Percentiles rank a stretch among this genome's conserved stretches.
These are phyloP conservation scores for Bellardia bayeri DNA, from an alignment of 2,888 invertebrate genomes.

Conservation along the genomic window DNA sequence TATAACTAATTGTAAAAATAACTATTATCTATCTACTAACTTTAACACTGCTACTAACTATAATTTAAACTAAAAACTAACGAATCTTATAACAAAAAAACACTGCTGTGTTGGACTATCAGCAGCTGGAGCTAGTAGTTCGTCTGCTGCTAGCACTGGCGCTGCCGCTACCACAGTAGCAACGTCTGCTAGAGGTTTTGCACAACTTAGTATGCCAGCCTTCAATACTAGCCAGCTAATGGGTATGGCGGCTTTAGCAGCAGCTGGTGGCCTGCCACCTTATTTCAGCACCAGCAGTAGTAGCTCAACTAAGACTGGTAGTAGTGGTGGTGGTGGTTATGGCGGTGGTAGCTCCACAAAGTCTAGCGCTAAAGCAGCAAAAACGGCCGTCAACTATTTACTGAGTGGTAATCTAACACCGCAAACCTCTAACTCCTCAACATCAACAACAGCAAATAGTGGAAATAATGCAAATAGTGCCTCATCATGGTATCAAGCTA, in stretches of 20 bases:
- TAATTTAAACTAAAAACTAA: constrained; percentile 23
- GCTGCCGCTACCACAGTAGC: constrained; percentile 53
- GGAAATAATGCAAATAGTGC: constrained; percentile 68
- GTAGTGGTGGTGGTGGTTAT: constrained; percentile 24
- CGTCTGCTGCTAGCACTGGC: constrained; percentile 49
- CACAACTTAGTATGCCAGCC: constrained; percentile 74
- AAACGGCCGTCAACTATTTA: constrained; percentile 5
- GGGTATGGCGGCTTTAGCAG: constrained; percentile 81
- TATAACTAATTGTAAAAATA: constrained; percentile 17
- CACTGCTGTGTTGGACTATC: constrained; percentile 73
- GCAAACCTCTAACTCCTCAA: constrained; percentile 6
- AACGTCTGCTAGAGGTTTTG: constrained; percentile 70
- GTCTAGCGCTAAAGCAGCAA: not conserved
- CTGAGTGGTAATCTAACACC: constrained; percentile 52
- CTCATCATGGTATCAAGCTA: constrained; percentile 82
- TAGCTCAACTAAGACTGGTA: constrained; percentile 42
- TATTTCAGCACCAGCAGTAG: constrained; percentile 26
- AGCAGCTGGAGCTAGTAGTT: constrained; percentile 62
- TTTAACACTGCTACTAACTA: constrained; percentile 45
- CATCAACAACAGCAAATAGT: constrained; percentile 59
- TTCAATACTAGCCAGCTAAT: constrained; percentile 81
- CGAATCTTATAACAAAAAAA: constrained; percentile 26
- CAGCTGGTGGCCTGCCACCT: constrained; percentile 73
- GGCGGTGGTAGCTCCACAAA: constrained; percentile 13
- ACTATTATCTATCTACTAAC: constrained; percentile 58